Percentiles rank a stretch among this genome's conserved stretches.
Conservation (phyloP, 2,797 vertebrate genomes). For the Acanthis flammea region DNA sequence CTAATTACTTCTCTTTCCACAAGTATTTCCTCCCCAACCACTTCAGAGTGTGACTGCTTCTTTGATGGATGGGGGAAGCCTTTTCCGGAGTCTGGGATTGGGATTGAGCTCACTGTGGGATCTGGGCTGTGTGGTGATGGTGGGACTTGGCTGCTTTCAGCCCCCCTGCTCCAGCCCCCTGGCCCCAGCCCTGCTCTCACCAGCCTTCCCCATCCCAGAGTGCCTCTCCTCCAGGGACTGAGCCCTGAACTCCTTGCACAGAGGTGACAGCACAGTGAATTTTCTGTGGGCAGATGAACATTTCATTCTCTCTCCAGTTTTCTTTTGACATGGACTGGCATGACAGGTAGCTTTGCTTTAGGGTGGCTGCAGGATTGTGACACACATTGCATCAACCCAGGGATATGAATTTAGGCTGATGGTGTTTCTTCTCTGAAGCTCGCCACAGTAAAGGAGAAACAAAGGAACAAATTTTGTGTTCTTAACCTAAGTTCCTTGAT, state of each 20-base stretch:
- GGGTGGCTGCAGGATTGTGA: neutral
- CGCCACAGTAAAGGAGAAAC: neutral
- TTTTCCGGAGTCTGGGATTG: neutral
- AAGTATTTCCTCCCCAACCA: neutral
- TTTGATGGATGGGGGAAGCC: neutral
- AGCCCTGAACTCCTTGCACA: neutral
- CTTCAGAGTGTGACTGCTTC: neutral
- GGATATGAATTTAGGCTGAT: rapidly evolving
- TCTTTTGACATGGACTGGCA: rapidly evolving
- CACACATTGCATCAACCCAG: neutral
- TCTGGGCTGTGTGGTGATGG: neutral
- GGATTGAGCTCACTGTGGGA: rapidly evolving
- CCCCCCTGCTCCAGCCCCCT: neutral
- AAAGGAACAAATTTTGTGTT: neutral
- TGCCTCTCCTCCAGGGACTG: neutral
- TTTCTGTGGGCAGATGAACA: neutral
- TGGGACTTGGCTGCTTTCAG: rapidly evolving
- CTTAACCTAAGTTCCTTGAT: neutral
- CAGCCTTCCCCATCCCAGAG: neutral
- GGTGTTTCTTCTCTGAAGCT: neutral
- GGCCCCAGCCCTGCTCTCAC: neutral
- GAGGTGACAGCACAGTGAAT: neutral
- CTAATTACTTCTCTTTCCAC: neutral
- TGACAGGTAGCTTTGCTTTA: neutral
- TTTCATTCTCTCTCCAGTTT: neutral